These are phyloP conservation scores for Linyphia triangularis DNA, from an alignment of 2,888 invertebrate genomes.

Conservation along the genomic window DNA sequence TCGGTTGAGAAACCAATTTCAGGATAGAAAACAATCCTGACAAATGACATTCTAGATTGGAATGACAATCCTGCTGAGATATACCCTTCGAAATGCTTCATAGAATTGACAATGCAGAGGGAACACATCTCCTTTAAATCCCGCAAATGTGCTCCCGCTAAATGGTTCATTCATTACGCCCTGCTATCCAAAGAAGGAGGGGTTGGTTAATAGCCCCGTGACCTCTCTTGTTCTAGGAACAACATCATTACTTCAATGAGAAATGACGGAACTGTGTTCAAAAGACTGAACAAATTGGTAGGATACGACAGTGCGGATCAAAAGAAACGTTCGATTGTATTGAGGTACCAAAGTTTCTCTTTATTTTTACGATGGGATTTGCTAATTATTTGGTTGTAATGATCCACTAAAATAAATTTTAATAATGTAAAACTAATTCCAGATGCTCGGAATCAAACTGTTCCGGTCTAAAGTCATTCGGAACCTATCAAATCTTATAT, in stretches of 20 bases:
- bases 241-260: constrained; percentile 51
- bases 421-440: too few species aligned
- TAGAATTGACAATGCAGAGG: not conserved
- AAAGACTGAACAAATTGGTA: constrained; percentile 9
- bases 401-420: too few species aligned
- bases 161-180: constrained; percentile 68
- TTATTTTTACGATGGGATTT: too few species aligned
- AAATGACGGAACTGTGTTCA: constrained; percentile 8
- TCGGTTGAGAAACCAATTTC: not conserved
- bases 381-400: too few species aligned
- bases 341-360: too few species aligned
- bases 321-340: too few species aligned
- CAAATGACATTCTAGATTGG: not conserved
- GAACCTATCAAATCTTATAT: too few species aligned
- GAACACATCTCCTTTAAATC: too few species aligned
- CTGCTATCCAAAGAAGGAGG: constrained; percentile 71
- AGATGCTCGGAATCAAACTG: too few species aligned
- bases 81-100: constrained; percentile 19
- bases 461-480: too few species aligned
- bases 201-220: constrained; percentile 65
- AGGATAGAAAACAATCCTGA: not conserved
- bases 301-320: not conserved
- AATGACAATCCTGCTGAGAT: not conserved
- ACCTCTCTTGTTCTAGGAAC: constrained; percentile 64
- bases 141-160: constrained; percentile 41